phyloP scores from a whole-genome alignment of 2,113 vertebrate species.

The Gymnocephalus cernua region DNA sequence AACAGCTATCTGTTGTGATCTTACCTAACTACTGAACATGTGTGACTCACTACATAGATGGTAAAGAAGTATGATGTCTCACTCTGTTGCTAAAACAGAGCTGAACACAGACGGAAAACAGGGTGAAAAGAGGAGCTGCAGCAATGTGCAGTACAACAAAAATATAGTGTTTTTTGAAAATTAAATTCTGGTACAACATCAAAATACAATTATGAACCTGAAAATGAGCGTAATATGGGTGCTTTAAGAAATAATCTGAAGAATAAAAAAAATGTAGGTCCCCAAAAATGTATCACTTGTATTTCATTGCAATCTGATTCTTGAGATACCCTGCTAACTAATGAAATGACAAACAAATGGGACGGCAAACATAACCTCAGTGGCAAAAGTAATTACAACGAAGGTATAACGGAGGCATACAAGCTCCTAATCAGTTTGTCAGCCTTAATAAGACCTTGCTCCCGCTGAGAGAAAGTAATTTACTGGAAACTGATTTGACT shows the following conservation, averaged over 20 bases:
- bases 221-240: too few relatives aligned
- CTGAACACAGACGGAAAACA: too few relatives aligned
- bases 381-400: conserved; percentile 66
- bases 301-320: background rate
- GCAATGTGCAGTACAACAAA: too few relatives aligned
- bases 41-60: too few relatives aligned
- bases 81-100: too few relatives aligned
- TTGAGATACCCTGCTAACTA: conserved; percentile 28
- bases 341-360: conserved; percentile 25
- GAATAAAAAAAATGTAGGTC: background rate
- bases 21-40: too few relatives aligned
- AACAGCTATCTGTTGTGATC: too few relatives aligned
- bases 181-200: too few relatives aligned
- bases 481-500: conserved; percentile 68
- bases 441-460: conserved; percentile 60
- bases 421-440: conserved; percentile 67
- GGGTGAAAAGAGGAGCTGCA: too few relatives aligned
- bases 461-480: conserved; percentile 67
- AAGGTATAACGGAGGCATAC: conserved; percentile 36
- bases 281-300: background rate
- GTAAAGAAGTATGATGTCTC: too few relatives aligned
- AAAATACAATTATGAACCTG: too few relatives aligned
- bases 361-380: conserved; percentile 44
- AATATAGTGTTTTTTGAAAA: too few relatives aligned
- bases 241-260: background rate